These are phyloP conservation scores for Nothocercus nigrocapillus DNA, from an alignment of 2,113 vertebrate genomes.

Conservation along the genomic window DNA sequence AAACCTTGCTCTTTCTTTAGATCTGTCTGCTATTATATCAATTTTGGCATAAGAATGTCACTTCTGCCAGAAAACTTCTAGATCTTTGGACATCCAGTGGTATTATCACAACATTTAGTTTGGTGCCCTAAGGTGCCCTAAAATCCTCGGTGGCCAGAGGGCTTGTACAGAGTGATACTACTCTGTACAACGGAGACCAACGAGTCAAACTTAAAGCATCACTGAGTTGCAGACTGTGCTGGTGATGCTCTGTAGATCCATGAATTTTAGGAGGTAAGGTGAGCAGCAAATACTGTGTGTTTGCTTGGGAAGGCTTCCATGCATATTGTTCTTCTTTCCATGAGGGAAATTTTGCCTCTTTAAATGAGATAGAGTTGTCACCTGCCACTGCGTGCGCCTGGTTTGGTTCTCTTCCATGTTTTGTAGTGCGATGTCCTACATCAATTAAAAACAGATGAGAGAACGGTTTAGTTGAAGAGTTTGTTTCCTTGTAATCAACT, in stretches of 20 bases:
- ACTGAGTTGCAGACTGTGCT: not conserved
- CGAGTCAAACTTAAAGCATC: not conserved
- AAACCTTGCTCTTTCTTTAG: not conserved
- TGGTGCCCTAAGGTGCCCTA: not conserved
- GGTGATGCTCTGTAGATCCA: not conserved
- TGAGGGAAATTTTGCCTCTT: conserved; percentile 6
- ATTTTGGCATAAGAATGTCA: not conserved
- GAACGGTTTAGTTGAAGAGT: conserved; percentile 67
- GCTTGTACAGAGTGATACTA: not conserved
- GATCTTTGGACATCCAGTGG: not conserved
- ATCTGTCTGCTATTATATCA: not conserved
- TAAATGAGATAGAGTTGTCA: not conserved
- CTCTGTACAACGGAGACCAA: not conserved
- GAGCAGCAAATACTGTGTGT: not conserved
- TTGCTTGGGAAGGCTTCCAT: not conserved
- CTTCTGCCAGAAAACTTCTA: not conserved
- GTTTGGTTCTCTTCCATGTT: conserved; percentile 40
- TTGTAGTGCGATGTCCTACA: conserved; percentile 57
- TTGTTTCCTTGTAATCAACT: conserved; percentile 79
- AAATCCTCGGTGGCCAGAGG: not conserved
- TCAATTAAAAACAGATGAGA: conserved; percentile 76
- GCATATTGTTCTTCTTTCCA: not conserved
- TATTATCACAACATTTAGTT: not conserved
- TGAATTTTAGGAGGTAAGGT: not conserved
- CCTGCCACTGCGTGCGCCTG: not conserved